A percentile compares a stretch with the other conserved stretches of the same genome.
Evolutionary conservation across 2,113 vertebrate species (phyloP).

Genomic region (Apeltes quadracus): DNA sequence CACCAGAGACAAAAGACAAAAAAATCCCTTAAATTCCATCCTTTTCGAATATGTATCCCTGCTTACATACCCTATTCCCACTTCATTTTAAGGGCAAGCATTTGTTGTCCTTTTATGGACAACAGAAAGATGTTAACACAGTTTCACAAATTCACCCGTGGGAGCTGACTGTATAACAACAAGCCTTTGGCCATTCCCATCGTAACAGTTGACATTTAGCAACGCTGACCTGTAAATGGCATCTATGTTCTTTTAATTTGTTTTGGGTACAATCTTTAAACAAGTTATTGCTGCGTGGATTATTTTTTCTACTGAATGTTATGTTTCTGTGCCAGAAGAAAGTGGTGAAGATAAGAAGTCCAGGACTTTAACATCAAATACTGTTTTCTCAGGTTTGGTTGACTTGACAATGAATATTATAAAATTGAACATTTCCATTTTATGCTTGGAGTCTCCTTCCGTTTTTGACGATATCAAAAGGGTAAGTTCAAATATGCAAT

Average conservation of each 20-base stretch:
- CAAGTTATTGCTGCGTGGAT: background rate
- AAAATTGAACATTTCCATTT: background rate
- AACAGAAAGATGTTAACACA: background rate
- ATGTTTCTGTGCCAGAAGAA: background rate
- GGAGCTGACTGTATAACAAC: background rate
- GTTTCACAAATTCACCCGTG: background rate
- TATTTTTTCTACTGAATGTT: background rate
- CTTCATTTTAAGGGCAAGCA: background rate
- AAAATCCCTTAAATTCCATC: background rate
- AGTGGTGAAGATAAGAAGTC: background rate
- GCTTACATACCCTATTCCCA: background rate
- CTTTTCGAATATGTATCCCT: background rate
- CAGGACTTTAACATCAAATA: background rate
- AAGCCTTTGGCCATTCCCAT: background rate
- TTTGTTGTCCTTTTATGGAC: background rate
- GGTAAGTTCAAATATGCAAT: background rate
- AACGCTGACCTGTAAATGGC: background rate
- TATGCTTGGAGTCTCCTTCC: background rate
- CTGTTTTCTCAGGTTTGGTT: background rate
- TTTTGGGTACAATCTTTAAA: background rate
- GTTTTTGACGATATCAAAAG: conserved; percentile 2
- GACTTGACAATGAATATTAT: background rate
- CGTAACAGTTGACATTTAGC: background rate
- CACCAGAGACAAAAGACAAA: background rate
- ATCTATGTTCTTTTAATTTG: background rate